Base-by-base conservation (phyloP, 1,140 invertebrate species). In the Acromyrmex echinatior region DNA sequence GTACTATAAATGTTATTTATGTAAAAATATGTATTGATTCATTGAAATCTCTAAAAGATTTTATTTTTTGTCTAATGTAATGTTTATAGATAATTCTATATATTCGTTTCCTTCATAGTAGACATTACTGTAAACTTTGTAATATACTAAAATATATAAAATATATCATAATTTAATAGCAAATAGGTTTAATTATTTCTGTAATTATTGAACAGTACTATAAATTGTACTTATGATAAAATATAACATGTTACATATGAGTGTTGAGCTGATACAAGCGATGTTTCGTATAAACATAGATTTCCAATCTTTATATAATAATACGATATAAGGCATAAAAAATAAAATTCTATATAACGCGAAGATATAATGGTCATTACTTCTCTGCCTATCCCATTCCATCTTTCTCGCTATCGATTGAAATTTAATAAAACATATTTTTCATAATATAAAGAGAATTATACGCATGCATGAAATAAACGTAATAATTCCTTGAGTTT, bases 191-290 rank as follows among this genome's bases (percentile, higher is more conserved):
- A 73, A 60, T 74, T n/a, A 65, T 65, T 3, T 25, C 0, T 18
- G 1, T 25, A 39, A 80, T 68, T 31, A 78, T 31, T n/a, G 9
- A 10, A 58, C 3, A 58, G 45, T 39, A 81, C 3, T 51, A 12
- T 58, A 51, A 81, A 45, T 60, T n/a, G 6, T 73, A 25, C 45
- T 51, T 68, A 12, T n/a, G 31, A 66, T 80, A 39, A 68, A 56
- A 68, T 80, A 35, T 9, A 10, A 79, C 51, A 10, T 51, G 1
- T n/a, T 2, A 51, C 35, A n/a, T 28, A 79, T 31, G 39, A 51
- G 16, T 63, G 35, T 12, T 18, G 6, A 16, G 9, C 9, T 78
- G 16, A 49, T 65, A n/a, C 39, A 9, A 35, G 3, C 3, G 51
- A 21, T 53, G 10, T 68, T 56, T 2, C 16, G 3, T 31, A 31